phyloP scores from a whole-genome alignment of 2,888 invertebrate genomes.

The Drosophila prolongata region DNA sequence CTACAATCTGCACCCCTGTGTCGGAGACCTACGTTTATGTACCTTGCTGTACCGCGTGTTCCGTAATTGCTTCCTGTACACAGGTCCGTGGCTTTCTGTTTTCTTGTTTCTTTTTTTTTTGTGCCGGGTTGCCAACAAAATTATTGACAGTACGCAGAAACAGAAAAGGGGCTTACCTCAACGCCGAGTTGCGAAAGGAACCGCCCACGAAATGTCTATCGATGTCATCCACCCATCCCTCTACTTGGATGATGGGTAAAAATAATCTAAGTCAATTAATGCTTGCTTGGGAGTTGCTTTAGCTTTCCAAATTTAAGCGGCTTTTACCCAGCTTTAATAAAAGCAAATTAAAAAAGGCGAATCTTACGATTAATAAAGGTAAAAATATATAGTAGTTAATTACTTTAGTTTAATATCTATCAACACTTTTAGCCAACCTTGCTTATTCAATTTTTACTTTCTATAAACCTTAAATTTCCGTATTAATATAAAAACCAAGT shows the following conservation, averaged over 20 bases:
- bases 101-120: slow-evolving; percentile 15
- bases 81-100: slow-evolving; percentile 32
- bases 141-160: slow-evolving; percentile 61
- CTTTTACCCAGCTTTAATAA: not conserved
- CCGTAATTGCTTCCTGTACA: slow-evolving; percentile 67
- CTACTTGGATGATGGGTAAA: slow-evolving; percentile 17
- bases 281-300: not conserved
- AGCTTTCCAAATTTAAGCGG: no score
- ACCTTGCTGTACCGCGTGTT: slow-evolving; percentile 31
- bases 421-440: no score
- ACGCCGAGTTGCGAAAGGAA: slow-evolving; percentile 13
- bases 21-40: slow-evolving; percentile 13
- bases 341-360: no score
- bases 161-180: slow-evolving; percentile 8
- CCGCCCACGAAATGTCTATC: slow-evolving; percentile 46
- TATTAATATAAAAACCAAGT: no score
- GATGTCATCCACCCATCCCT: slow-evolving; percentile 46
- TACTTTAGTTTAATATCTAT: no score
- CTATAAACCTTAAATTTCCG: no score
- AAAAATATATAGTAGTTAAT: no score
- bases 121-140: slow-evolving; percentile 51
- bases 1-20: not conserved
- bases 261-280: slow-evolving; percentile 25
- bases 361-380: no score
- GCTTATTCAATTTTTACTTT: no score